Evolutionary conservation across 2,888 invertebrate genomes (phyloP).

Genomic region (Diadegma fenestrale): DNA sequence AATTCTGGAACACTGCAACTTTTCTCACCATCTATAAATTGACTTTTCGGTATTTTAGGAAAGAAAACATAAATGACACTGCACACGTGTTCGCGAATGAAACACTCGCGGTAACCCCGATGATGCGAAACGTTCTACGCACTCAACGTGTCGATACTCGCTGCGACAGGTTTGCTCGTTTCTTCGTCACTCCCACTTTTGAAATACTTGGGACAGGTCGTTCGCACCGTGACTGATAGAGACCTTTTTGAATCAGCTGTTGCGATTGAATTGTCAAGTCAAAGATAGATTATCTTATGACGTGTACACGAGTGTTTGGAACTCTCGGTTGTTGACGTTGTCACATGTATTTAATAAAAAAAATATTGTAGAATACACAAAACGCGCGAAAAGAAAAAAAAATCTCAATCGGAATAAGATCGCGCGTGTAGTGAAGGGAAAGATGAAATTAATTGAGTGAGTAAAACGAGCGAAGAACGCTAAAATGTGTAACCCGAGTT

Average conservation of each 20-base stretch:
- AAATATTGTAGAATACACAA: not conserved
- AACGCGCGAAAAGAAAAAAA: not conserved
- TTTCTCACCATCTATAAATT: not conserved
- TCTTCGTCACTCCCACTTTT: slow-evolving; percentile 15
- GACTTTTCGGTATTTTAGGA: not conserved
- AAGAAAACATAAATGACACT: slow-evolving; percentile 26
- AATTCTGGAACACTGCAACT: slow-evolving; percentile 1
- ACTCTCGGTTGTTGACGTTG: not conserved
- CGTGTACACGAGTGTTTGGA: not conserved
- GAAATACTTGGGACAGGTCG: slow-evolving; percentile 4
- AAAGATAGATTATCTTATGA: not conserved
- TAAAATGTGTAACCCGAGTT: slow-evolving; percentile 43
- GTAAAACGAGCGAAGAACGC: slow-evolving; percentile 19
- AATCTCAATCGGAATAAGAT: not conserved
- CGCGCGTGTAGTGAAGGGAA: not conserved
- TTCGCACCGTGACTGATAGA: slow-evolving; percentile 17
- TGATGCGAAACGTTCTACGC: slow-evolving; percentile 36
- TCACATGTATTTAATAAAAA: not conserved
- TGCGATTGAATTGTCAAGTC: slow-evolving; percentile 22
- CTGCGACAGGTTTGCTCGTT: slow-evolving; percentile 22
- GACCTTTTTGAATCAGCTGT: slow-evolving; percentile 10
- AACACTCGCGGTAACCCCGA: slow-evolving; percentile 53
- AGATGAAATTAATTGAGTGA: slow-evolving; percentile 8
- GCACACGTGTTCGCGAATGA: slow-evolving; percentile 48
- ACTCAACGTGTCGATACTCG: slow-evolving; percentile 35